Evolutionary conservation across 2,888 invertebrate species (phyloP).

Genomic region (Chydorus sphaericus): DNA sequence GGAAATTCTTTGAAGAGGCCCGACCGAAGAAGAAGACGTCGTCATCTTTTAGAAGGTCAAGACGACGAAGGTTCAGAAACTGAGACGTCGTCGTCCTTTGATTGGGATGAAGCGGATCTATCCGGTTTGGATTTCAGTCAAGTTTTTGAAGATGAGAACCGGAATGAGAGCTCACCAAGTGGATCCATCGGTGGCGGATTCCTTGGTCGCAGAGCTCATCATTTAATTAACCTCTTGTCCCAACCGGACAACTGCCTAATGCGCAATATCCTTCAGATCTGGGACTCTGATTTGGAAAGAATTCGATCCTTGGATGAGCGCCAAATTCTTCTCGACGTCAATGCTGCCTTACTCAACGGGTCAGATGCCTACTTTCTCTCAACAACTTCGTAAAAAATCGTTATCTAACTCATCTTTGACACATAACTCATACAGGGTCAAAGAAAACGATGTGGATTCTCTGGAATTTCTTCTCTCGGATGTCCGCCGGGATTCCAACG

Average conservation of each 20-base stretch:
- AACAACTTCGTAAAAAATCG: not conserved
- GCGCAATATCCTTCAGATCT: slow-evolving; percentile 14
- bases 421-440: not conserved
- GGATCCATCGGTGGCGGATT: not conserved
- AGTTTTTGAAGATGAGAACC: slow-evolving; percentile 12
- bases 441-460: slow-evolving; percentile 9
- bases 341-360: slow-evolving; percentile 20
- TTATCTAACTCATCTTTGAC: not conserved
- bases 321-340: slow-evolving; percentile 24
- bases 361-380: slow-evolving; percentile 2
- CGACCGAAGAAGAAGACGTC: not conserved
- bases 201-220: slow-evolving; percentile 5
- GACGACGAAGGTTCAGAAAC: not conserved
- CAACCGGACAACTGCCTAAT: slow-evolving; percentile 17
- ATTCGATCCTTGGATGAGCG: slow-evolving; percentile 22
- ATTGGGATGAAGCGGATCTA: slow-evolving; percentile 8
- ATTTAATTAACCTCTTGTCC: slow-evolving; percentile 12
- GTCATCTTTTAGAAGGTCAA: not conserved
- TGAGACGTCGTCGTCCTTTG: no score
- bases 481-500: slow-evolving; percentile 23
- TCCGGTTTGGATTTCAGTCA: slow-evolving; percentile 10
- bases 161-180: no score
- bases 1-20: not conserved
- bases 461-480: slow-evolving; percentile 26
- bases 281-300: slow-evolving; percentile 14